phyloP scores from a whole-genome alignment of 2,888 invertebrate species.

The Philonicus albiceps region DNA sequence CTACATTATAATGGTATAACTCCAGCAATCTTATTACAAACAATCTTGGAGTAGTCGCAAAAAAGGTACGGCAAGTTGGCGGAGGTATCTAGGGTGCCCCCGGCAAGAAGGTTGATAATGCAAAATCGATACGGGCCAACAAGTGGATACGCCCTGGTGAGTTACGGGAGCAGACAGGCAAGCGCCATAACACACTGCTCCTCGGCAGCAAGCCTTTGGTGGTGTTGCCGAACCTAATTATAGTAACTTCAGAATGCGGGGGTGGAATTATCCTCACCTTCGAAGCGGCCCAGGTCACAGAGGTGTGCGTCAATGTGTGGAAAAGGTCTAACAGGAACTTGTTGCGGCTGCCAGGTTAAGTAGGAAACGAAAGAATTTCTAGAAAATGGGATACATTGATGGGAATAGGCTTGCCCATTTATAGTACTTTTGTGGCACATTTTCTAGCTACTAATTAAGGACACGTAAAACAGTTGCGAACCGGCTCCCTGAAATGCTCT shows the following conservation, averaged over 20 bases:
- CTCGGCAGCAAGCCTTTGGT: not conserved
- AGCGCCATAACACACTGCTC: constrained; percentile 18
- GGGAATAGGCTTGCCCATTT: not conserved
- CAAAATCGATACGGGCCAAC: constrained; percentile 47
- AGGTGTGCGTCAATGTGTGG: not conserved
- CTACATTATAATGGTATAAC: not conserved
- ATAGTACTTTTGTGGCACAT: not conserved
- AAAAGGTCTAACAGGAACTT: not conserved
- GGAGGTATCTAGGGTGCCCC: not conserved
- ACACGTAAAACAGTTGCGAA: not conserved
- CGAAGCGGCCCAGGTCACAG: not conserved
- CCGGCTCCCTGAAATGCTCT: not conserved
- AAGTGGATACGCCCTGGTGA: constrained; percentile 47
- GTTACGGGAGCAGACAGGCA: constrained; percentile 41
- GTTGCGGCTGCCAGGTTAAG: constrained; percentile 1
- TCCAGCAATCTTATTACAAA: not conserved
- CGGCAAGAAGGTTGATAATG: constrained; percentile 35
- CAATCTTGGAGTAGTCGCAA: not conserved
- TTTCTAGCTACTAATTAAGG: not conserved
- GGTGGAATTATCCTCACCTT: constrained; percentile 13
- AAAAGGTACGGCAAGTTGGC: not conserved
- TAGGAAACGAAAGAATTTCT: not conserved
- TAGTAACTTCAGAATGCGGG: not conserved
- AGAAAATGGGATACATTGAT: not conserved
- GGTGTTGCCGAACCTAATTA: constrained; percentile 10